These are phyloP conservation scores for Acipenser ruthenus DNA, from an alignment of 2,797 vertebrate species.

Conservation along the genomic window DNA sequence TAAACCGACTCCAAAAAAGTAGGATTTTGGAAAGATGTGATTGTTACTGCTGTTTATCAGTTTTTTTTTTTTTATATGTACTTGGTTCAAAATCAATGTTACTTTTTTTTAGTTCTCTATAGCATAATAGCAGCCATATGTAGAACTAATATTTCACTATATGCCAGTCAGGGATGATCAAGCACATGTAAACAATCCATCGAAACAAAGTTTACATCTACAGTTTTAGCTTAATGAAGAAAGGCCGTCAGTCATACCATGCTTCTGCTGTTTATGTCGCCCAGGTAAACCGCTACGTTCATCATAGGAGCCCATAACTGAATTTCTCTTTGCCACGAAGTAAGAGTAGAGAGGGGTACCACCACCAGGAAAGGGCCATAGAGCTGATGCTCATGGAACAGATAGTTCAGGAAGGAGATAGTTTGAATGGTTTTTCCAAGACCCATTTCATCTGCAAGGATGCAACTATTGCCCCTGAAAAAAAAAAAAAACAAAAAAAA, in stretches of 20 bases:
- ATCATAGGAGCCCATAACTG: constrained; percentile 88
- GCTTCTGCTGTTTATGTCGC: constrained; percentile 91
- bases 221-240: no score
- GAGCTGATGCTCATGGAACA: constrained; percentile 87
- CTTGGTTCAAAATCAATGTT: no score
- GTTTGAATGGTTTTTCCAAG: constrained; percentile 97
- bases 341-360: constrained; percentile 89
- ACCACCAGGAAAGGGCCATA: constrained; percentile 87
- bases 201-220: background rate
- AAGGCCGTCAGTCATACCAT: constrained; percentile 64
- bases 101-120: no score
- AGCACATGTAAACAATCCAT: no score
- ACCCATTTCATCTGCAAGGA: constrained; percentile 97
- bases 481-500: background rate
- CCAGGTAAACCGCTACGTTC: constrained; percentile 94
- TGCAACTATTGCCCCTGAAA: constrained; percentile 84
- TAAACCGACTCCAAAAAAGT: no score
- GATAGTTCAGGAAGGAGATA: constrained; percentile 86
- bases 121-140: no score
- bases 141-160: no score
- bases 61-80: no score
- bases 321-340: constrained; percentile 94
- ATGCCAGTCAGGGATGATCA: no score
- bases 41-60: no score
- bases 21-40: no score